Conservation (phyloP, 2,888 invertebrate species). For the Achlya flavicornis region DNA sequence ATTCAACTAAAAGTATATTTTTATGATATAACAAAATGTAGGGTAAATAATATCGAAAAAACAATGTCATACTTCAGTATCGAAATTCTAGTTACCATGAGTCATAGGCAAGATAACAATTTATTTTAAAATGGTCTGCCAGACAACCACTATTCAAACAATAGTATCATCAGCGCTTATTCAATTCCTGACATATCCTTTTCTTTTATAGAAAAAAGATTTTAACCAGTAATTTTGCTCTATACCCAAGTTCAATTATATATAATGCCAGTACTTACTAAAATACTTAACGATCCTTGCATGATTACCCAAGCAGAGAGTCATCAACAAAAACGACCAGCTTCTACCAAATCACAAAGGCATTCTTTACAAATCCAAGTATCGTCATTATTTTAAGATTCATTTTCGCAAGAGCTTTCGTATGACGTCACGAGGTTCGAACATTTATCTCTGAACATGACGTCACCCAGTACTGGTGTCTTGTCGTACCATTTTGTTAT, state of each 20-base stretch:
- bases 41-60: neutral
- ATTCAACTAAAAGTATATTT: no score
- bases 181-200: no score
- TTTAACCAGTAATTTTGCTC: neutral
- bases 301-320: constrained; percentile 57
- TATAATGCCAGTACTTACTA: constrained; percentile 20
- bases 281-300: constrained; percentile 40
- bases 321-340: constrained; percentile 45
- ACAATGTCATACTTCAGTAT: neutral
- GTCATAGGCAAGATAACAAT: neutral
- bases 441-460: constrained; percentile 43
- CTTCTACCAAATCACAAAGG: constrained; percentile 39
- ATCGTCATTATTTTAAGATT: constrained; percentile 20
- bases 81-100: neutral
- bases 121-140: neutral
- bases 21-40: no score
- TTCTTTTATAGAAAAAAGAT: neutral
- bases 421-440: constrained; percentile 35
- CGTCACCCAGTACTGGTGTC: constrained; percentile 40
- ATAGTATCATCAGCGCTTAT: neutral
- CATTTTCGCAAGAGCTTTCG: constrained; percentile 20
- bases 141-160: constrained; percentile 2
- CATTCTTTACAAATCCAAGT: constrained; percentile 39
- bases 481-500: constrained; percentile 48
- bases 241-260: no score